phyloP scores from a whole-genome alignment of 2,888 invertebrate genomes.

The Camponotus fellah region DNA sequence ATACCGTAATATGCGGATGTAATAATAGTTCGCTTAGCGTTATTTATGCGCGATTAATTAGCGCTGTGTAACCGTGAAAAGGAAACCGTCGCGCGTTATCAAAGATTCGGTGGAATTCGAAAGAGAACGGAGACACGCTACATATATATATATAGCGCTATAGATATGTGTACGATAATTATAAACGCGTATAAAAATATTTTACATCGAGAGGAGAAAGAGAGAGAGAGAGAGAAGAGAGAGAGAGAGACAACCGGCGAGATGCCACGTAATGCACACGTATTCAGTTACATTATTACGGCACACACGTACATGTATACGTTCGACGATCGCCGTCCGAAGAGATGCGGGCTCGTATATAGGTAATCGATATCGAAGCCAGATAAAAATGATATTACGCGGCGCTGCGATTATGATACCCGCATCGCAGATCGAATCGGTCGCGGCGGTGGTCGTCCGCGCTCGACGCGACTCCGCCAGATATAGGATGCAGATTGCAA shows the following conservation, averaged over 20 bases:
- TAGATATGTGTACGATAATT: background rate
- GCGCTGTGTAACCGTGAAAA: slow-evolving; percentile 41
- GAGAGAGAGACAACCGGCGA: background rate
- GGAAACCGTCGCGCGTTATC: slow-evolving; percentile 17
- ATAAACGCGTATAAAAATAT: background rate
- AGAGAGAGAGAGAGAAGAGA: background rate
- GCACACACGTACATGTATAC: background rate
- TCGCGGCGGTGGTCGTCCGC: slow-evolving; percentile 20
- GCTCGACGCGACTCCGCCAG: slow-evolving; percentile 25
- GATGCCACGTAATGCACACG: background rate
- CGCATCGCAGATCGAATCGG: slow-evolving; percentile 49
- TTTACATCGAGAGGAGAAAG: background rate
- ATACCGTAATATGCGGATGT: slow-evolving; percentile 68
- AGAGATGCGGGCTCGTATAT: slow-evolving; percentile 36
- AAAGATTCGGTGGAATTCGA: slow-evolving; percentile 22
- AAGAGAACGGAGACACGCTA: background rate
- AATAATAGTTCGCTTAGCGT: slow-evolving; percentile 74
- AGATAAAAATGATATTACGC: slow-evolving; percentile 54
- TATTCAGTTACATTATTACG: slow-evolving; percentile 51
- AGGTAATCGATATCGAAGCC: slow-evolving; percentile 51
- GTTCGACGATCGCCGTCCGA: slow-evolving; percentile 26
- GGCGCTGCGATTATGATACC: slow-evolving; percentile 53
- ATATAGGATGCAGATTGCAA: slow-evolving; percentile 53
- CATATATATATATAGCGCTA: background rate
- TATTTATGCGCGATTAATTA: slow-evolving; percentile 65